Base-by-base conservation (phyloP, 2,888 invertebrate genomes). In the Leistus spinibarbis region DNA sequence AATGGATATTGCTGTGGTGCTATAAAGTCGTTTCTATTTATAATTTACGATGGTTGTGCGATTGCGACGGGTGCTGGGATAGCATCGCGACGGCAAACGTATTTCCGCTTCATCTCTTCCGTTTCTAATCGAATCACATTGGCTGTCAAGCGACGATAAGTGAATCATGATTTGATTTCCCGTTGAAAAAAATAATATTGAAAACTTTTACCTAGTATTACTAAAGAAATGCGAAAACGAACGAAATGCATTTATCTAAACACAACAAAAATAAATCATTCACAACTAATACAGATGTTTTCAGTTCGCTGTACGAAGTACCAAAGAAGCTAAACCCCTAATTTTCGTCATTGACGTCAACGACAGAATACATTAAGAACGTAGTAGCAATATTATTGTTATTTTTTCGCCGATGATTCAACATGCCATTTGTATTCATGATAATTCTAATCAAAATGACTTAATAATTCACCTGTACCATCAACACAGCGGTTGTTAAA, bases 91-190 rank as follows among this genome's bases (percentile, higher is more conserved):
- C 64, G 66, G 16, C 60, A 60, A 19, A 19, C 72, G 72, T 72
- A 72, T 72, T 72, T 72, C 72, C 72, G 72, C 72, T 56, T 72
- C 72, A 72, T 66, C 72, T 72, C 72, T 72, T 72, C 72, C 72
- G 72, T 65, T 72, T 66, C 66, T 72, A 72, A 72, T 72, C 72
- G 72, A 72, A 72, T 72, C 54, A 72, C 56, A 60, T 24, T 54
- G 69, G 13, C 69, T 54, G 71, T 64, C 65, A 22, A 17, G 4
- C 22, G 64, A 2, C 64, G 56, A 27, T 27, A 57, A 72, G 56
- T 56, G 60, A 60, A 60, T 22, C 22, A 19, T 10, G 17, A 60
- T 60, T 60, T 60, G 66, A 57, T 72, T 72, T 66, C 72, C 72
- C 27, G 66, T n/a, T 66, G 72, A 20, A 72, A 57, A 65, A 66